Evolutionary conservation across 2,113 vertebrate genomes (phyloP).

Genomic region (Lathamus discolor): DNA sequence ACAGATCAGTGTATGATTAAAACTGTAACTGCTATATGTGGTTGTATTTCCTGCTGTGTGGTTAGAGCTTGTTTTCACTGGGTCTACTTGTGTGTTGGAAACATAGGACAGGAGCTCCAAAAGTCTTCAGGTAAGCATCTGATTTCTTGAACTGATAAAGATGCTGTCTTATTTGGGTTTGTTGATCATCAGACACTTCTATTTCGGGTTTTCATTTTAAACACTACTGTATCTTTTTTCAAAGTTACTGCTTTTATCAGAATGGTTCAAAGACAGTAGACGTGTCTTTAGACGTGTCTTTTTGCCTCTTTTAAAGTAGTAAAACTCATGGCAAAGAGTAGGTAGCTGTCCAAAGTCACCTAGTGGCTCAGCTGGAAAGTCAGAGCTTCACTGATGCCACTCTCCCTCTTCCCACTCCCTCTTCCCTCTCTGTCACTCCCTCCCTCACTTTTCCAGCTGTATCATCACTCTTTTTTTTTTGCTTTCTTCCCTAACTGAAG

Average conservation of each 20-base stretch:
- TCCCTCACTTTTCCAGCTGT: not conserved
- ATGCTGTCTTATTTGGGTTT: not conserved
- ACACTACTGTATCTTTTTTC: not conserved
- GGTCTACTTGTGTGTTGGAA: accelerated
- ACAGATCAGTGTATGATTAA: not conserved
- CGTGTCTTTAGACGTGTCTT: not conserved
- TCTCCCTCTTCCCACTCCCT: too few relatives aligned
- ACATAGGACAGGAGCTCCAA: not conserved
- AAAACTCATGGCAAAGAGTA: not conserved
- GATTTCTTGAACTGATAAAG: not conserved
- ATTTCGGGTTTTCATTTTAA: not conserved
- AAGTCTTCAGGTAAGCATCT: not conserved
- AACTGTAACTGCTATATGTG: not conserved
- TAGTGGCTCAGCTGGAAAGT: not conserved
- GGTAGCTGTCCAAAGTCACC: not conserved
- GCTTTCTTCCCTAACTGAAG: not conserved
- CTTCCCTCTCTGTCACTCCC: not conserved
- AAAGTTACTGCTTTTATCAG: not conserved
- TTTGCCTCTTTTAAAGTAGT: not conserved
- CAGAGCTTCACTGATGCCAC: not conserved
- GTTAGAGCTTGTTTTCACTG: not conserved
- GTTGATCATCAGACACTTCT: not conserved
- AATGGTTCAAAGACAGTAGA: not conserved
- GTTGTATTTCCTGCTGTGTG: not conserved
- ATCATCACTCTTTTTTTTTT: not conserved